phyloP scores from a whole-genome alignment of 2,888 invertebrate genomes.

The Desoria tigrina region DNA sequence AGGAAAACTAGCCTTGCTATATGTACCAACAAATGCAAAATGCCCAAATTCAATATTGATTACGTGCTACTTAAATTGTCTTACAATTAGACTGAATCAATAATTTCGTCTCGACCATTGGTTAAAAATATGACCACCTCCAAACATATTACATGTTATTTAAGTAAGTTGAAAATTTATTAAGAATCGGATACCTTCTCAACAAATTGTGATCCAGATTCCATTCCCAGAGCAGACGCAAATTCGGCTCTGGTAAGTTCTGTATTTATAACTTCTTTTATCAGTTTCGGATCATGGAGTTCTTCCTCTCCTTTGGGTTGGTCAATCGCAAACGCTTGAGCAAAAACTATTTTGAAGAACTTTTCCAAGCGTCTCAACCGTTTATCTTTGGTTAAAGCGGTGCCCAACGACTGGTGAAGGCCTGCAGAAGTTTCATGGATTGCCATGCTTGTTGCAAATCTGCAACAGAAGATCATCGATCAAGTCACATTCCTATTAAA shows the following conservation, averaged over 20 bases:
- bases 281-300: conserved; percentile 57
- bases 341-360: conserved; percentile 63
- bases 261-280: conserved; percentile 60
- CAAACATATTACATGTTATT: no score
- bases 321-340: conserved; percentile 59
- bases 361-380: conserved; percentile 61
- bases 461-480: no score
- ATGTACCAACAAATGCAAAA: no score
- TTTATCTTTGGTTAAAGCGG: conserved; percentile 59
- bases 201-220: conserved; percentile 63
- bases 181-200: conserved; percentile 57
- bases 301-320: conserved; percentile 58
- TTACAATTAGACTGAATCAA: background rate
- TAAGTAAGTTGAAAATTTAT: no score
- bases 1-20: no score
- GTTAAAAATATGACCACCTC: no score
- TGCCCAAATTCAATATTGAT: no score
- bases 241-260: conserved; percentile 64
- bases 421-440: conserved; percentile 29
- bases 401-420: conserved; percentile 54
- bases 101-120: no score
- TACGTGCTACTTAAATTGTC: no score
- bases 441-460: conserved; percentile 23
- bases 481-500: no score
- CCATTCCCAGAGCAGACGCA: conserved; percentile 64